Conservation (phyloP, 2,113 vertebrate species). For the Felis chaus region DNA sequence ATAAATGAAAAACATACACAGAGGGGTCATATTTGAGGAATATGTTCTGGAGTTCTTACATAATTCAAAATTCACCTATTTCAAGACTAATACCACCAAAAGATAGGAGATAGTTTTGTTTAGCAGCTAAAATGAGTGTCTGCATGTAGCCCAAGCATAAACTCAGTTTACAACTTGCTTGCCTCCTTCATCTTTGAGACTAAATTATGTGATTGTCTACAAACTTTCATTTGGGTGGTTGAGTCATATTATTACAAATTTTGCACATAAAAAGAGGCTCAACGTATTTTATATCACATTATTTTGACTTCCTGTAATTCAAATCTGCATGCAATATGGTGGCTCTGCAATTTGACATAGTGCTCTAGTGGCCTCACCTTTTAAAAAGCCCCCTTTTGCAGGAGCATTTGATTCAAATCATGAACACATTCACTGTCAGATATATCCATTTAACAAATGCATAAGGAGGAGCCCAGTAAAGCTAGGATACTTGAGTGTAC, state of each 20-base stretch:
- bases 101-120: neutral
- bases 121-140: neutral
- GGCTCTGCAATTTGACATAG: neutral
- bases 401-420: neutral
- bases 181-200: neutral
- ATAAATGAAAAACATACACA: neutral
- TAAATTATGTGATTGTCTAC: neutral
- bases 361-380: neutral
- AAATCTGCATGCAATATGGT: neutral
- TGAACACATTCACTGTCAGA: neutral
- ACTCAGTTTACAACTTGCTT: neutral
- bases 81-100: neutral
- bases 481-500: neutral
- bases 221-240: neutral
- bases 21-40: neutral
- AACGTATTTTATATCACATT: neutral
- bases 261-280: neutral
- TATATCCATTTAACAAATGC: neutral
- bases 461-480: neutral
- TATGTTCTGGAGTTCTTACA: neutral
- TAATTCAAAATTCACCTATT: neutral
- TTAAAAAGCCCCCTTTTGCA: neutral
- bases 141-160: neutral
- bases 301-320: neutral
- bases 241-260: neutral